These are phyloP conservation scores for Perca fluviatilis DNA, from an alignment of 2,113 vertebrate species.

Conservation along the genomic window DNA sequence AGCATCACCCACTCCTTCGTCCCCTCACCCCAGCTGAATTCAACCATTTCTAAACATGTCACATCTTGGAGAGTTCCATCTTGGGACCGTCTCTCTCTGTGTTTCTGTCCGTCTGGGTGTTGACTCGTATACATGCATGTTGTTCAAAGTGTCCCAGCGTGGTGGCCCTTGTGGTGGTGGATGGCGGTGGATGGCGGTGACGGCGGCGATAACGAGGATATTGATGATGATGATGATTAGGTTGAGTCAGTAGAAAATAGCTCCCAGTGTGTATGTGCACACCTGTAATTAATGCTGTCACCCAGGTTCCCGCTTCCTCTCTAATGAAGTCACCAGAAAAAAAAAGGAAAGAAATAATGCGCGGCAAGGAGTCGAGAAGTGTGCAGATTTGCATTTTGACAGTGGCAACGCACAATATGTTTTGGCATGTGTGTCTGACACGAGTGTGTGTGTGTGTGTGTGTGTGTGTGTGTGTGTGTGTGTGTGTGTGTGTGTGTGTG, in stretches of 20 bases:
- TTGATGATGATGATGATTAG: constrained; percentile 64
- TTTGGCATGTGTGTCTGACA: constrained; percentile 58
- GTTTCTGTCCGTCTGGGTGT: constrained; percentile 38
- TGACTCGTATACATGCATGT: constrained; percentile 35
- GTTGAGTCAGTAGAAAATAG: constrained; percentile 68
- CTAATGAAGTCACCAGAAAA: constrained; percentile 65
- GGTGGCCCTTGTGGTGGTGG: constrained; percentile 47
- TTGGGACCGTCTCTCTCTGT: constrained; percentile 11
- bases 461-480: constrained; percentile 37
- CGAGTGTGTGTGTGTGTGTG: constrained; percentile 37
- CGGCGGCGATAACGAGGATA: constrained; percentile 53
- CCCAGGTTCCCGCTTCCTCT: constrained; percentile 46
- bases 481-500: constrained; percentile 35
- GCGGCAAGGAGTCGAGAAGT: constrained; percentile 29
- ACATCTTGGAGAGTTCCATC: constrained; percentile 52
- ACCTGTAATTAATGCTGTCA: constrained; percentile 79
- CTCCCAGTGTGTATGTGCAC: constrained; percentile 60
- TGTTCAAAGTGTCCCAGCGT: constrained; percentile 55
- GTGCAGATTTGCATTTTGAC: constrained; percentile 69
- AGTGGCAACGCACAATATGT: constrained; percentile 52
- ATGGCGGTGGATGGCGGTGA: constrained; percentile 26
- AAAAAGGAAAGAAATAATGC: constrained; percentile 24
- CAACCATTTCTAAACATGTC: constrained; percentile 66
- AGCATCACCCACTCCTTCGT: constrained; percentile 43
- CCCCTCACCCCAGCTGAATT: constrained; percentile 34